Percentiles rank a stretch among this genome's conserved stretches.
phyloP scores from a whole-genome alignment of 53 echinoderm and acorn worm genomes.

The Paelopatides confundens region DNA sequence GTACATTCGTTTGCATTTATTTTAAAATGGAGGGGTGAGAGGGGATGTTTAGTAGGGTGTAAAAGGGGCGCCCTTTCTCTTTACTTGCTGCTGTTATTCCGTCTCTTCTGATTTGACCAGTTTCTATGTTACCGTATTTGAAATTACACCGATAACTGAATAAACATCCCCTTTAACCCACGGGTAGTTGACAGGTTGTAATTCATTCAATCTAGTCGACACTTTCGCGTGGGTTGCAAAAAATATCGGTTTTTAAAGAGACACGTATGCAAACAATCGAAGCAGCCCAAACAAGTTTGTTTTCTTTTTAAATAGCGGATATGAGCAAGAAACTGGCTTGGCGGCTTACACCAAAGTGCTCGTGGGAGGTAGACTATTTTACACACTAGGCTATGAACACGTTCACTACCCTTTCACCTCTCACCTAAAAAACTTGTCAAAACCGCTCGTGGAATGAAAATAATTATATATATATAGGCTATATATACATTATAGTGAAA shows the following conservation, averaged over 20 bases:
- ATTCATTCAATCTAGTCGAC: neutral
- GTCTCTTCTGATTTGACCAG: no score
- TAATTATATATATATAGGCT: no score
- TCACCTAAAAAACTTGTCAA: constrained; percentile 26
- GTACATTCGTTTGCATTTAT: no score
- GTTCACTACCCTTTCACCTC: constrained; percentile 15
- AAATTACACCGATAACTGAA: no score
- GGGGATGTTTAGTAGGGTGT: no score
- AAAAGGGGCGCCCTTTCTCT: no score
- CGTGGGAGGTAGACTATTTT: neutral
- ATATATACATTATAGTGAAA: no score
- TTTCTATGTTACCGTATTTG: no score
- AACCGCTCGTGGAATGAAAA: no score
- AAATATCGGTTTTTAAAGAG: constrained; percentile 9
- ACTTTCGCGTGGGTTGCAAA: constrained; percentile 24
- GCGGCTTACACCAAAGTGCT: constrained; percentile 26
- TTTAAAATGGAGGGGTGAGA: no score
- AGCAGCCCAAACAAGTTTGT: constrained; percentile 20
- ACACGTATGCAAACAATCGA: constrained; percentile 3
- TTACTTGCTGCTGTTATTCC: no score
- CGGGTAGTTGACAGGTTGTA: neutral
- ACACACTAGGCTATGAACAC: neutral
- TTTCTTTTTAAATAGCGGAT: constrained; percentile 16
- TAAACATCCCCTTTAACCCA: neutral
- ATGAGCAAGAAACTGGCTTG: neutral